A percentile compares a stretch with the other conserved stretches of the same genome.
phyloP scores from a whole-genome alignment of 2,113 vertebrate species.

The Blennius ocellaris region DNA sequence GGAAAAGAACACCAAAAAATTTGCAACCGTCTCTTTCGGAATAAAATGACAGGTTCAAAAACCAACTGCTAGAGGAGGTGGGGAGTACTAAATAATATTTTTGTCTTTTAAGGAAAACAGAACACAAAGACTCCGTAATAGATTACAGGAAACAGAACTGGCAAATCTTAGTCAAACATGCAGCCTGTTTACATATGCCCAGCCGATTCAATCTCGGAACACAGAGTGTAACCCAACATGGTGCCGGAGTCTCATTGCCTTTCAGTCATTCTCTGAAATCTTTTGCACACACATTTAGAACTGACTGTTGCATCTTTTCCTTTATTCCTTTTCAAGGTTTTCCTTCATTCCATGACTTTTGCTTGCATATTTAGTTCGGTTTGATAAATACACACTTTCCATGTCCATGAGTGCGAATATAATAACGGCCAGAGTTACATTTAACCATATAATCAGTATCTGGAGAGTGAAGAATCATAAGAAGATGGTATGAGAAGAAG shows the following conservation, averaged over 20 bases:
- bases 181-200: conserved; percentile 77
- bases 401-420: neutral
- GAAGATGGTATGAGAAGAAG: conserved; percentile 13
- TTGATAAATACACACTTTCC: neutral
- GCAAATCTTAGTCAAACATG: conserved; percentile 74
- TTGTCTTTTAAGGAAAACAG: conserved; percentile 66
- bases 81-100: conserved; percentile 63
- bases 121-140: conserved; percentile 65
- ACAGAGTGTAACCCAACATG: conserved; percentile 72
- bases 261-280: conserved; percentile 52
- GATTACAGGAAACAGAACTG: conserved; percentile 69
- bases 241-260: conserved; percentile 62
- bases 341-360: neutral
- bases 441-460: conserved; percentile 31
- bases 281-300: conserved; percentile 48
- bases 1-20: conserved; percentile 48
- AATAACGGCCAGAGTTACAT: neutral
- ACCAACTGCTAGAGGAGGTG: conserved; percentile 47
- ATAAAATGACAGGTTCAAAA: conserved; percentile 59
- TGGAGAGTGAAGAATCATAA: neutral
- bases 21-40: conserved; percentile 33
- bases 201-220: conserved; percentile 75
- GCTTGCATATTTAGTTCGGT: neutral
- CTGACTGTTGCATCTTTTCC: conserved; percentile 21
- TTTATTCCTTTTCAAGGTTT: conserved; percentile 15